phyloP scores from a whole-genome alignment of 2,113 vertebrate genomes.

The Clupea harengus region DNA sequence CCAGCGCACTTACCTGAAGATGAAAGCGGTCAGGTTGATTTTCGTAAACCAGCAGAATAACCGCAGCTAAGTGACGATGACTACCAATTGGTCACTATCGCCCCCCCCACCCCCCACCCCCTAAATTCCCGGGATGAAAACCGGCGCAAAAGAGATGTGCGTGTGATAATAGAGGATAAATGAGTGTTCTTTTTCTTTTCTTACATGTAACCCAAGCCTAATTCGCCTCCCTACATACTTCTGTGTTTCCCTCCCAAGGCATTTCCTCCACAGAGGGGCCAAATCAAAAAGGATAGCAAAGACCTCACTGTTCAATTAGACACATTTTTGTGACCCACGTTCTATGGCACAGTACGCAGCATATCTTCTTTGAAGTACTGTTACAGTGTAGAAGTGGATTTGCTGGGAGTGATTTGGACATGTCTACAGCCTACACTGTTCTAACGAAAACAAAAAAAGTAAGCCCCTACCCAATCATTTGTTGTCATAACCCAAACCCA shows the following conservation, averaged over 20 bases:
- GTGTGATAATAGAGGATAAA: slow-evolving; percentile 46
- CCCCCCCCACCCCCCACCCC: slow-evolving; percentile 2
- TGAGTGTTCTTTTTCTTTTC: slow-evolving; percentile 46
- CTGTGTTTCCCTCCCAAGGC: slow-evolving; percentile 8
- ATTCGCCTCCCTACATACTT: slow-evolving; percentile 42
- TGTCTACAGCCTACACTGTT: slow-evolving; percentile 45
- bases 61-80: slow-evolving; percentile 68
- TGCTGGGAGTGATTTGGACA: slow-evolving; percentile 21
- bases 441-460: slow-evolving; percentile 39
- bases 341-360: slow-evolving; percentile 53
- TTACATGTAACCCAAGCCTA: slow-evolving; percentile 55
- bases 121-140: slow-evolving; percentile 43
- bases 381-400: slow-evolving; percentile 60
- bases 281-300: slow-evolving; percentile 57
- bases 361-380: slow-evolving; percentile 55
- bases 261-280: slow-evolving; percentile 49
- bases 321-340: slow-evolving; percentile 48
- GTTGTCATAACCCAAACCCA: slow-evolving; percentile 46
- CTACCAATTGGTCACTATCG: slow-evolving; percentile 65
- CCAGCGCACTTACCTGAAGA: slow-evolving; percentile 73
- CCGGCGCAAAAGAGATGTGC: slow-evolving; percentile 43
- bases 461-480: slow-evolving; percentile 42
- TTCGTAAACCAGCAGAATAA: slow-evolving; percentile 69
- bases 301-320: slow-evolving; percentile 51
- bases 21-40: slow-evolving; percentile 78